Conservation (phyloP, 2,113 vertebrate species). For the Boulengeromyrus knoepffleri region DNA sequence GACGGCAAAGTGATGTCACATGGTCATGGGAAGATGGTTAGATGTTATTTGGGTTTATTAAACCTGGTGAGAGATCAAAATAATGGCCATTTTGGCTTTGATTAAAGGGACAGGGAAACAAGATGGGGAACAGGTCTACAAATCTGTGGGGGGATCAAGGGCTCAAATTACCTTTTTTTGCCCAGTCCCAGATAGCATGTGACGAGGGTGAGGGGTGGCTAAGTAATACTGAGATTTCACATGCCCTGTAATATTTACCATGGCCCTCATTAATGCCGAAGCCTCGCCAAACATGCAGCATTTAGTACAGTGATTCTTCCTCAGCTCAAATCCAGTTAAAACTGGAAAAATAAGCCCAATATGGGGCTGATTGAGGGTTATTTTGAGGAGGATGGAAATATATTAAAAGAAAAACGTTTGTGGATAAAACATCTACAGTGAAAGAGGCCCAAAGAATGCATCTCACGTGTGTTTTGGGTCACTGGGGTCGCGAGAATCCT, state of each 20-base stretch:
- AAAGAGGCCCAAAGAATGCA: slow-evolving; percentile 64
- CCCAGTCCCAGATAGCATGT: not conserved
- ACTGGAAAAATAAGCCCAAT: slow-evolving; percentile 55
- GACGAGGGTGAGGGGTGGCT: not conserved
- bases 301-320: slow-evolving; percentile 47
- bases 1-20: not conserved
- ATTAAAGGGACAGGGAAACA: not conserved
- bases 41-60: not conserved
- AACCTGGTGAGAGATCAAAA: not conserved
- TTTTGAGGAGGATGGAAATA: slow-evolving; percentile 64
- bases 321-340: slow-evolving; percentile 51
- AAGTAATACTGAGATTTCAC: not conserved
- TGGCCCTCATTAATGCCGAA: not conserved
- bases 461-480: slow-evolving; percentile 56
- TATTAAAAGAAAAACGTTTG: slow-evolving; percentile 29
- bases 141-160: not conserved
- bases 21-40: not conserved
- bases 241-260: not conserved
- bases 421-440: slow-evolving; percentile 74
- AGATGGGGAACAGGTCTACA: not conserved
- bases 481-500: slow-evolving; percentile 59
- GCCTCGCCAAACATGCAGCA: slow-evolving; percentile 38
- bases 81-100: not conserved
- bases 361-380: slow-evolving; percentile 68
- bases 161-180: not conserved